Conservation (phyloP, 2,113 vertebrate genomes). For the Danionella cerebrum region DNA sequence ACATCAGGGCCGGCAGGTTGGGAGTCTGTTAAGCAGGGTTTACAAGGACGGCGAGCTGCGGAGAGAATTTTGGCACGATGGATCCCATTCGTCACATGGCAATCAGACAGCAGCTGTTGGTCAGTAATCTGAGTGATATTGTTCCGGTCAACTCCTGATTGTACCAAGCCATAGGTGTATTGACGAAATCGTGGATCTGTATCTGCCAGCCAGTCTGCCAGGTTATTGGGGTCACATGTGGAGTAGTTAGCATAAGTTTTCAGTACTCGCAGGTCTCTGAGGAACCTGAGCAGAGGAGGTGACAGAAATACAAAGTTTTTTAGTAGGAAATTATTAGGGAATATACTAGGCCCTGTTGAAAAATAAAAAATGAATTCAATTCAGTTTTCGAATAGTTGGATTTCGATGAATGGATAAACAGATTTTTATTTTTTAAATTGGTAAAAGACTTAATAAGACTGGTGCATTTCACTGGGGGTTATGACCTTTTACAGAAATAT, state of each 20-base stretch:
- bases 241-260: conserved; percentile 93
- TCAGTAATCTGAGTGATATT: conserved; percentile 78
- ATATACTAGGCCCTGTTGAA: too few relatives aligned
- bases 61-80: conserved; percentile 82
- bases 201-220: conserved; percentile 85
- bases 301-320: too few relatives aligned
- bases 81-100: conserved; percentile 73
- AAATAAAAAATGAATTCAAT: too few relatives aligned
- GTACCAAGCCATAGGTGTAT: conserved; percentile 89
- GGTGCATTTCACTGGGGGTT: too few relatives aligned
- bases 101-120: conserved; percentile 85
- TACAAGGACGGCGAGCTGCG: conserved; percentile 57
- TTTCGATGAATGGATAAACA: too few relatives aligned
- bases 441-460: too few relatives aligned
- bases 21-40: conserved; percentile 62
- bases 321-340: too few relatives aligned
- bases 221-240: conserved; percentile 89
- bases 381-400: too few relatives aligned
- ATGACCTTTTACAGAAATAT: too few relatives aligned
- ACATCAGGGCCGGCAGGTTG: conserved; percentile 75
- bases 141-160: conserved; percentile 78
- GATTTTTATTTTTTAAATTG: too few relatives aligned
- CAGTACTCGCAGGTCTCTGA: conserved; percentile 84
- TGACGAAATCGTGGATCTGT: conserved; percentile 87
- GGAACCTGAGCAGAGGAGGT: conserved; percentile 65